Conservation (phyloP, 2,113 vertebrate species). For the Ploceus nigricollis region DNA sequence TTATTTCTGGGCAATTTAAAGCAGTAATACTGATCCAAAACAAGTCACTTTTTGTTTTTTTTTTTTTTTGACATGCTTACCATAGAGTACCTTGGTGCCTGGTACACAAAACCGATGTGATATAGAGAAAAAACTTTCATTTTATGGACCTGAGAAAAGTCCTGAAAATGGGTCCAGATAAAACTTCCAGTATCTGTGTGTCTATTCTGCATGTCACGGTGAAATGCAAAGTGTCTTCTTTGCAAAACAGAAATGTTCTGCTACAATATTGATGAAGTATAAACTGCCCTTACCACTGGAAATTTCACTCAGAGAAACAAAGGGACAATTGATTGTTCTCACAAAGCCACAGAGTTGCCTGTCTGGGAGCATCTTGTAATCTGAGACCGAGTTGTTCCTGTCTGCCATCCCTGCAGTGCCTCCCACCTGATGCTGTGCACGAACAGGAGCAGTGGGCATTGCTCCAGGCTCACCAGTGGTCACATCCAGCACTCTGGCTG, state of each 20-base stretch:
- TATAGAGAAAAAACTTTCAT: not conserved
- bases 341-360: not conserved
- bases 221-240: not conserved
- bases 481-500: not conserved
- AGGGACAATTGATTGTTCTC: not conserved
- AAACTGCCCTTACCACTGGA: not conserved
- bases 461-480: not conserved
- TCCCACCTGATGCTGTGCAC: not conserved
- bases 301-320: not conserved
- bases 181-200: not conserved
- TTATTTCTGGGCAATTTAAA: not conserved
- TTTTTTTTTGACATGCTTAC: not conserved
- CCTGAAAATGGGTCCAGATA: not conserved
- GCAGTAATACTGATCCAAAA: not conserved
- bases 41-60: not conserved
- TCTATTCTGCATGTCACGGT: not conserved
- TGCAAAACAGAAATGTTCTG: not conserved
- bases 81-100: accelerated
- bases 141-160: not conserved
- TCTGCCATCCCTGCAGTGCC: accelerated
- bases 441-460: not conserved
- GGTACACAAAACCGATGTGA: not conserved
- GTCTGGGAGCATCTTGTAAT: not conserved
- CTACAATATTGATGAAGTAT: not conserved
- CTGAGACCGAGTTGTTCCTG: not conserved